A percentile compares a stretch with the other conserved stretches of the same genome.
Conservation (phyloP, 53 echinoderm and acorn worm genomes). For the Astropecten irregularis region DNA sequence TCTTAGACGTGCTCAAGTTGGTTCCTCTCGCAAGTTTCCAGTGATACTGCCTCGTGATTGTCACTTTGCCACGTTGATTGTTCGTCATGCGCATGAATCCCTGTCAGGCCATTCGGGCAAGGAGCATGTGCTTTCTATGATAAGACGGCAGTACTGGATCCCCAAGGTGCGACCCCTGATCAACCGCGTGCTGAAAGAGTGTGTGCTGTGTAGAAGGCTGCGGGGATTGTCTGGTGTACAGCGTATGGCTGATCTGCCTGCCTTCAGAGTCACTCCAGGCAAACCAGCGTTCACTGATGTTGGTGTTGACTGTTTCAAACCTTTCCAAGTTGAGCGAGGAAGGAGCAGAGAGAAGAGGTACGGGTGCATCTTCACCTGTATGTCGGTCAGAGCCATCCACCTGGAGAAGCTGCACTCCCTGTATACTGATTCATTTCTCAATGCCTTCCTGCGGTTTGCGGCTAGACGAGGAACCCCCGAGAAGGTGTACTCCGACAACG, state of each 20-base stretch:
- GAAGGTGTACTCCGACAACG: slow-evolving; percentile 57
- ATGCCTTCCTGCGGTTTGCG: slow-evolving; percentile 44
- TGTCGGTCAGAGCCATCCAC: slow-evolving; percentile 50
- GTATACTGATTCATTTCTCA: slow-evolving; percentile 33
- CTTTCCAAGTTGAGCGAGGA: slow-evolving; percentile 30
- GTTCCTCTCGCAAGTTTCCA: slow-evolving; percentile 19
- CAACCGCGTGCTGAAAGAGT: slow-evolving; percentile 18
- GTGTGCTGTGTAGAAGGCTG: slow-evolving; percentile 27
- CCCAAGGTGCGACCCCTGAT: slow-evolving; percentile 20
- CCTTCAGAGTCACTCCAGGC: slow-evolving; percentile 32
- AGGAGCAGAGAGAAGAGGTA: slow-evolving; percentile 41
- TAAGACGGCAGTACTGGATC: slow-evolving; percentile 47
- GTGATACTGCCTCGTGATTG: slow-evolving; percentile 44
- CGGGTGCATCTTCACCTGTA: slow-evolving; percentile 49
- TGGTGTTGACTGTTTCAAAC: slow-evolving; percentile 55
- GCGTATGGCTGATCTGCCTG: slow-evolving; percentile 56
- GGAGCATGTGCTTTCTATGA: slow-evolving; percentile 38
- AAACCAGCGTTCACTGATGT: slow-evolving; percentile 33
- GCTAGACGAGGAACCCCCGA: slow-evolving; percentile 30
- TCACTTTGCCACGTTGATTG: slow-evolving; percentile 17
- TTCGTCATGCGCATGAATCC: slow-evolving; percentile 41
- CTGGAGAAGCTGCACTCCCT: slow-evolving; percentile 31
- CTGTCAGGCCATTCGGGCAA: slow-evolving; percentile 39
- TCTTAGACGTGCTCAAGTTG: slow-evolving; percentile 30
- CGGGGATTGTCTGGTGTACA: slow-evolving; percentile 11